These are phyloP conservation scores for Drosophila limbata DNA, from an alignment of 2,888 invertebrate species.

Conservation along the genomic window DNA sequence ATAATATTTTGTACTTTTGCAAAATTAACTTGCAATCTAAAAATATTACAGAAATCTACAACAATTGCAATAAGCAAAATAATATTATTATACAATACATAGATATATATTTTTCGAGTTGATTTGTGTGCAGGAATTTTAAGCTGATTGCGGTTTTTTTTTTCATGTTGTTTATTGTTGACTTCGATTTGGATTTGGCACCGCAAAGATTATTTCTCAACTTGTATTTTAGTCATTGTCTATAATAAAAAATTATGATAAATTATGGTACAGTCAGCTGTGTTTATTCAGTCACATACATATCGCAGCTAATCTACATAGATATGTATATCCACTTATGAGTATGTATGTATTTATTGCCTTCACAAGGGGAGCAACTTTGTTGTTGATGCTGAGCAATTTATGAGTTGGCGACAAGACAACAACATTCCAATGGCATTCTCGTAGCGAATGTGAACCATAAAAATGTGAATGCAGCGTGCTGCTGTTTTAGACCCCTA, in stretches of 20 bases:
- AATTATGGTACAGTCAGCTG: constrained; percentile 54
- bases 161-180: constrained; percentile 47
- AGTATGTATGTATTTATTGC: constrained; percentile 7
- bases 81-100: constrained; percentile 10
- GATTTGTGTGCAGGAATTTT: constrained; percentile 46
- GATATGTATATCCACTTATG: neutral
- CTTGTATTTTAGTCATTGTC: constrained; percentile 43
- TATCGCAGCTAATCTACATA: constrained; percentile 23
- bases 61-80: constrained; percentile 20
- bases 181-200: constrained; percentile 29
- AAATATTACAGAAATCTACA: constrained; percentile 38
- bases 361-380: constrained; percentile 14
- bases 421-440: constrained; percentile 30
- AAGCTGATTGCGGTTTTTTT: constrained; percentile 47
- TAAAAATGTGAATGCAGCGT: constrained; percentile 18
- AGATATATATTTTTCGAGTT: constrained; percentile 25
- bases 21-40: constrained; percentile 46
- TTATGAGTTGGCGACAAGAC: constrained; percentile 43
- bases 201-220: constrained; percentile 18
- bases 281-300: constrained; percentile 9
- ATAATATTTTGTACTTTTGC: constrained; percentile 29
- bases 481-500: constrained; percentile 8
- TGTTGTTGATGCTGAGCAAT: constrained; percentile 39
- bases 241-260: constrained; percentile 55
- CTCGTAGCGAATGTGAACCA: constrained; percentile 14